phyloP scores from a whole-genome alignment of 2,797 vertebrate genomes.

The Bradypodion pumilum region DNA sequence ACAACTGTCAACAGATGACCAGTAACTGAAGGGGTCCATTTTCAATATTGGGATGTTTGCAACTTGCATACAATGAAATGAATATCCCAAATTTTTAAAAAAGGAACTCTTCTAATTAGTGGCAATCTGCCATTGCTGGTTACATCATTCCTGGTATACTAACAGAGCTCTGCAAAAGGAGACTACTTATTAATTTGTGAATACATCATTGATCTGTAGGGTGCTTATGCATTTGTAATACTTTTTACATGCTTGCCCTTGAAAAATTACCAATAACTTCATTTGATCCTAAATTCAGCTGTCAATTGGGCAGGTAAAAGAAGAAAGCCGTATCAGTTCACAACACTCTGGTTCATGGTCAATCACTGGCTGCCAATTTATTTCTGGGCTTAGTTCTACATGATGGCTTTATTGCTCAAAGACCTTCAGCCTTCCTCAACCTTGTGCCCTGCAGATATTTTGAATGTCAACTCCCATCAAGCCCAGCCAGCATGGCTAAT shows the following conservation, averaged over 20 bases:
- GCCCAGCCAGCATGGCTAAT: not conserved
- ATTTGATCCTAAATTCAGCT: not conserved
- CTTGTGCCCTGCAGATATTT: not conserved
- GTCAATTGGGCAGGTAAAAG: not conserved
- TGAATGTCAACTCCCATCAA: not conserved
- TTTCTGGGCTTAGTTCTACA: not conserved
- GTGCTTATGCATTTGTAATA: slow-evolving; percentile 41
- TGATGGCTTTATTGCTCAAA: not conserved
- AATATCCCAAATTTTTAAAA: too few relatives aligned
- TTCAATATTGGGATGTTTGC: too few relatives aligned
- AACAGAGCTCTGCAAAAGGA: too few relatives aligned
- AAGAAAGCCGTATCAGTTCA: not conserved
- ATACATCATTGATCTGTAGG: not conserved
- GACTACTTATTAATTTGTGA: not conserved
- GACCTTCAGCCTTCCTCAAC: not conserved
- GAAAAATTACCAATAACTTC: not conserved
- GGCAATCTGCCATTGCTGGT: too few relatives aligned
- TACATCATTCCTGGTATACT: too few relatives aligned
- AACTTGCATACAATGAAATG: too few relatives aligned
- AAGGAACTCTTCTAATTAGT: too few relatives aligned
- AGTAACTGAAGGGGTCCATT: too few relatives aligned
- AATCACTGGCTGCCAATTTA: not conserved
- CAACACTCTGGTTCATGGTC: not conserved
- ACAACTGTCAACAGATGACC: too few relatives aligned
- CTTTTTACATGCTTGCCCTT: slow-evolving; percentile 7